Evolutionary conservation across 1,140 invertebrate genomes (phyloP), one percentile per base, ranked within the genome.

Genomic region (Zaprionus vittiger): DNA sequence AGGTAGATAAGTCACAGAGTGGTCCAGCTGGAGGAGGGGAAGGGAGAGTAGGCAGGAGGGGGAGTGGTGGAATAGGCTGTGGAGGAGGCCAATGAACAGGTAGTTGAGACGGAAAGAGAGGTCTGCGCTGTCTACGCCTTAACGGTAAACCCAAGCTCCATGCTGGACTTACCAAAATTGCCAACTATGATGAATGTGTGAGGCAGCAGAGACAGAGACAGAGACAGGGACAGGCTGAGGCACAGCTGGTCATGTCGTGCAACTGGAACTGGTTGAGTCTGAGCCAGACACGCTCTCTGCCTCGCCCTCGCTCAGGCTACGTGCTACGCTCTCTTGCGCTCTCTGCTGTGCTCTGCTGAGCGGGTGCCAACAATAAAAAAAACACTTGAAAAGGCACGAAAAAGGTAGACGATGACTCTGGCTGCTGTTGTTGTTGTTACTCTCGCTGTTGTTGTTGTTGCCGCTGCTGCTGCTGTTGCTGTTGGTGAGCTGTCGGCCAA

Each of bases 381-480:
- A 77, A 71, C 75, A 79, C 81, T 85, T 79, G 66, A 72, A 86
- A 86, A 84, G 83, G 83, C 69, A 80, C 77, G 60, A 77, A 87
- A 80, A 84, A 86, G 79, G 83, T 86, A 82, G 79, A 80, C 65
- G 77, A 81, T 63, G 64, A 72, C 62, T 60, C 61, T 76, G 68
- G 67, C 60, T 72, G 31, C n/a, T 38, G 26, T 65, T 65, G 70
- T 44, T 72, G 69, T 49, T 72, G 61, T 12, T 55, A 15, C 4
- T 66, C n/a, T 5, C 60, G 49, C 9, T 62, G 14, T 2, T 62
- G n/a, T 47, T 34, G 44, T 24, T 70, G 79, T 24, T 70, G 79
- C 44, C 75, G 63, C 4, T 69, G 52, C 22, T 72, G 59, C 34
- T 73, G 55, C 41, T 71, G 71, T 31, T 79, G 66, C 41, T 83